A percentile compares a stretch with the other conserved stretches of the same genome.
Conservation (phyloP, 1,140 invertebrate genomes). For the Thaumetopoea pityocampa region DNA sequence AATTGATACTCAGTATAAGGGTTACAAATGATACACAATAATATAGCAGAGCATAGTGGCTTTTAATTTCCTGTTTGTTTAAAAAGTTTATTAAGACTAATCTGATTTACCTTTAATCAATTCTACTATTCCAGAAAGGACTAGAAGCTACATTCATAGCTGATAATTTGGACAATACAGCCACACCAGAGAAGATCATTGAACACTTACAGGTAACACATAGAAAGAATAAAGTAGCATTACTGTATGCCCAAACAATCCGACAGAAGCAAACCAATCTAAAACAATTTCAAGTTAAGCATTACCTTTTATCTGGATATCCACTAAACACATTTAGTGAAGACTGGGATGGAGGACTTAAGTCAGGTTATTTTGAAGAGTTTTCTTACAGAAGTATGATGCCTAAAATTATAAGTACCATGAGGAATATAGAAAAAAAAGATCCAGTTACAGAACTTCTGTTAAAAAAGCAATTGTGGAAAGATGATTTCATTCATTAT, state of each 20-base stretch:
- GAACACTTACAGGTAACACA: constrained; percentile 11
- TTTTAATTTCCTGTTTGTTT: not conserved
- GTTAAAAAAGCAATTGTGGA: constrained; percentile 45
- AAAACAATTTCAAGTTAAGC: constrained; percentile 22
- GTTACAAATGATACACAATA: no score
- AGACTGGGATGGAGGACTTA: constrained; percentile 53
- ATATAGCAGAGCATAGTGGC: not conserved
- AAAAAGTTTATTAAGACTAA: not conserved
- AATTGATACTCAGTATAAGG: no score
- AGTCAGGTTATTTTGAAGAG: constrained; percentile 45
- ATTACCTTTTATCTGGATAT: constrained; percentile 42
- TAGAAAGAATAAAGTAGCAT: constrained; percentile 41
- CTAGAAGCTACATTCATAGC: constrained; percentile 10
- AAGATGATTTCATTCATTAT: constrained; percentile 16
- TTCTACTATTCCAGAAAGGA: constrained; percentile 17
- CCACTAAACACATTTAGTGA: constrained; percentile 48
- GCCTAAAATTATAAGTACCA: constrained; percentile 48
- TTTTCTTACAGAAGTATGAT: constrained; percentile 49
- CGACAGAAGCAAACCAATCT: constrained; percentile 26
- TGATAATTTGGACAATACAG: constrained; percentile 8
- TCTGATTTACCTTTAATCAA: not conserved
- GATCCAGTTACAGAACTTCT: constrained; percentile 50
- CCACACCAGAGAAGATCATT: constrained; percentile 9
- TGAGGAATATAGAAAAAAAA: constrained; percentile 32
- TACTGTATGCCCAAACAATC: constrained; percentile 35